Conservation (phyloP, 2,888 invertebrate genomes). For the Watsonalla cultraria region DNA sequence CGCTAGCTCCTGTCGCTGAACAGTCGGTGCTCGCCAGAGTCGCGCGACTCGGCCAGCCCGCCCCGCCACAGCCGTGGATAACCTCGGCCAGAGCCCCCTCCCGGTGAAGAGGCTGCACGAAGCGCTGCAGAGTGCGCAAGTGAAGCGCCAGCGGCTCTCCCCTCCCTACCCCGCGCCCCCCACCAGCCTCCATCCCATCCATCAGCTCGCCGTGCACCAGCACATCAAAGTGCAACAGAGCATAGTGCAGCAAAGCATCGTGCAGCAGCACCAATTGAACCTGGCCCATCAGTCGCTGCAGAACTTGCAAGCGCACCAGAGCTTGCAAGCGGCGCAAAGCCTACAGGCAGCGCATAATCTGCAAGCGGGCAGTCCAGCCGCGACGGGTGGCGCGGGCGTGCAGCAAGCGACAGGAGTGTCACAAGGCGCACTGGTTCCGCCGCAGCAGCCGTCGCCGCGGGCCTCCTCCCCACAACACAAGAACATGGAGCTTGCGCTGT, state of each 20-base stretch:
- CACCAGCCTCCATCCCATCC: conserved; percentile 63
- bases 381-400: conserved; percentile 56
- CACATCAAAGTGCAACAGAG: conserved; percentile 73
- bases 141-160: conserved; percentile 81
- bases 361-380: conserved; percentile 54
- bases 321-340: conserved; percentile 45
- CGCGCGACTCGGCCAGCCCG: conserved; percentile 76
- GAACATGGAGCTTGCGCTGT: conserved; percentile 85
- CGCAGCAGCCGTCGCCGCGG: conserved; percentile 68
- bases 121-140: conserved; percentile 79
- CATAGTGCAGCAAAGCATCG: conserved; percentile 71
- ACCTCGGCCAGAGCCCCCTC: conserved; percentile 76
- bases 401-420: conserved; percentile 62
- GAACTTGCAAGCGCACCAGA: conserved; percentile 59
- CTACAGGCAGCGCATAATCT: conserved; percentile 38
- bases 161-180: conserved; percentile 77
- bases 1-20: conserved; percentile 63
- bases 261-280: conserved; percentile 71
- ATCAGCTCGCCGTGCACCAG: conserved; percentile 71
- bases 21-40: conserved; percentile 77
- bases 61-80: conserved; percentile 77
- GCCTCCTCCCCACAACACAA: conserved; percentile 66
- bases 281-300: conserved; percentile 71
- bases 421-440: conserved; percentile 67
- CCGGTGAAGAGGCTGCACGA: conserved; percentile 80